A percentile compares a stretch with the other conserved stretches of the same genome.
These are phyloP conservation scores for Oreochromis aureus DNA, from an alignment of 2,113 vertebrate species.

Conservation along the genomic window DNA sequence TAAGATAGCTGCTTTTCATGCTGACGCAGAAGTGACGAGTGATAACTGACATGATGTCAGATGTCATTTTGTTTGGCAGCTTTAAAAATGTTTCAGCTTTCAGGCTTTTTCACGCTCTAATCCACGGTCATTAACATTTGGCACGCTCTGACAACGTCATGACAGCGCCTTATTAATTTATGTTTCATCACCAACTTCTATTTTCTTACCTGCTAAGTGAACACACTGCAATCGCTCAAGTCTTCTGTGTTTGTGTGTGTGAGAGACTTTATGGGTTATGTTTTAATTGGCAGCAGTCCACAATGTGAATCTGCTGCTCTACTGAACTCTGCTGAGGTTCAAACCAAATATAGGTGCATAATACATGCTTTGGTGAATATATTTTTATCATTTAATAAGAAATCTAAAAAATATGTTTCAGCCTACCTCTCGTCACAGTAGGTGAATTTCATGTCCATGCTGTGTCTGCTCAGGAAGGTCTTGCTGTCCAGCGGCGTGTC, in stretches of 20 bases:
- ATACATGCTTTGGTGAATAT: fast-evolving
- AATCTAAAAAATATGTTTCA: background rate
- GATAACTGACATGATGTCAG: background rate
- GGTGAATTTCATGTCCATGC: constrained; percentile 99
- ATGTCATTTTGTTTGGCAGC: background rate
- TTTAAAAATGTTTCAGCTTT: background rate
- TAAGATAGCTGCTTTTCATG: too few relatives aligned
- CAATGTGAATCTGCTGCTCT: background rate
- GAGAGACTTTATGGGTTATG: background rate
- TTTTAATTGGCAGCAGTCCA: background rate
- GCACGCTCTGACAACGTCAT: background rate
- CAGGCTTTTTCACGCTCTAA: background rate
- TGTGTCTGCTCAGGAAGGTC: constrained; percentile 95
- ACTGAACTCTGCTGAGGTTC: background rate
- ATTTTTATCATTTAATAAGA: background rate
- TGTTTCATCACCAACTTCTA: background rate
- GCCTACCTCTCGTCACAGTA: constrained; percentile 93
- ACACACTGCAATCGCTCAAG: background rate
- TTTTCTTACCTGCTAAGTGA: constrained; percentile 25
- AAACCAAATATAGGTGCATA: background rate
- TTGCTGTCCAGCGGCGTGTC: constrained; percentile 96
- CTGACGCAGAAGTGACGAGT: background rate
- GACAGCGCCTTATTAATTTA: constrained; percentile 6
- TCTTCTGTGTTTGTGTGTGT: background rate
- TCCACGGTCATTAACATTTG: background rate